These are phyloP conservation scores for Drosophila ambigua DNA, from an alignment of 1,140 invertebrate genomes.

Conservation along the genomic window DNA sequence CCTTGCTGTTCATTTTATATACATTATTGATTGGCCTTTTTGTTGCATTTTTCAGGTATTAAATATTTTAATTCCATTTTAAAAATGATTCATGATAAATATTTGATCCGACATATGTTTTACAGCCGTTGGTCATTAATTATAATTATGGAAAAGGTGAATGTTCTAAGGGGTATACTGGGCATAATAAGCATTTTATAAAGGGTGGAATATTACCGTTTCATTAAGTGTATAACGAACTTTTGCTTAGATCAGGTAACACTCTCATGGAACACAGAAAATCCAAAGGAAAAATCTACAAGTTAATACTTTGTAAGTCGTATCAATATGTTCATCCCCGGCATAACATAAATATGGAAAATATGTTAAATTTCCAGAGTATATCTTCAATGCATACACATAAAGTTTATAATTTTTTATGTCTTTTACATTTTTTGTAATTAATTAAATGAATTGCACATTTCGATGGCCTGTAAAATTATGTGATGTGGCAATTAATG, in stretches of 20 bases:
- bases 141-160: conserved; percentile 39
- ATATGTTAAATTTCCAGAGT: not conserved
- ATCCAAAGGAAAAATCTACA: too few species aligned
- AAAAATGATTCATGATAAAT: conserved; percentile 37
- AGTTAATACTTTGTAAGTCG: too few species aligned
- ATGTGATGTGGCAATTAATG: conserved; percentile 56
- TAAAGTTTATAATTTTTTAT: conserved; percentile 20
- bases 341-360: too few species aligned
- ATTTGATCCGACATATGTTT: conserved; percentile 44
- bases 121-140: conserved; percentile 28
- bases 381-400: conserved; percentile 30
- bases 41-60: not conserved
- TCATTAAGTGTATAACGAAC: too few species aligned
- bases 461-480: conserved; percentile 22
- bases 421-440: conserved; percentile 27
- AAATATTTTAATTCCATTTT: conserved; percentile 33
- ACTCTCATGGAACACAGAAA: too few species aligned
- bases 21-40: not conserved
- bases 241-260: too few species aligned
- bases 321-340: too few species aligned
- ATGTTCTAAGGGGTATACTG: not conserved
- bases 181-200: not conserved
- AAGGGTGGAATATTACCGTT: too few species aligned
- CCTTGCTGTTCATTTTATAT: not conserved
- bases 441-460: conserved; percentile 66